Percentiles rank a stretch among this genome's conserved stretches.
These are phyloP conservation scores for Actinostola sp. DNA, from an alignment of 92 coral and sea anemone species.

Conservation along the genomic window DNA sequence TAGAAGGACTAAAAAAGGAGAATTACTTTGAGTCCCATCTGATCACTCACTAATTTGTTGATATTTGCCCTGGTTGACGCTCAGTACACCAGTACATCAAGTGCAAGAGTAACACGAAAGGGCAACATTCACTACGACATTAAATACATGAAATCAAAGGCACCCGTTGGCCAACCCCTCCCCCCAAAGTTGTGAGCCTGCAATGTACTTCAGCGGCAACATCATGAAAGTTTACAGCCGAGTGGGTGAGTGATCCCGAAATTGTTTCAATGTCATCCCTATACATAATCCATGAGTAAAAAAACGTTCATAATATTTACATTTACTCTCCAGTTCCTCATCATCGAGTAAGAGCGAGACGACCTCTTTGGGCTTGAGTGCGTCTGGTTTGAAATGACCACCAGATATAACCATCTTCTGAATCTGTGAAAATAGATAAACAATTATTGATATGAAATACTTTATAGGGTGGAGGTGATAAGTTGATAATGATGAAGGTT, in stretches of 20 bases:
- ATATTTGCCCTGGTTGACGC: slow-evolving; percentile 52
- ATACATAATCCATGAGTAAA: no score
- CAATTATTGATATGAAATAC: neutral
- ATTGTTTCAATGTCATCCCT: no score
- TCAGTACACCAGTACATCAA: slow-evolving; percentile 42
- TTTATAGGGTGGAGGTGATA: neutral
- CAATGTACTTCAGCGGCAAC: no score
- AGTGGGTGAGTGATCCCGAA: no score
- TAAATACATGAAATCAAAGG: no score
- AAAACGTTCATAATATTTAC: slow-evolving; percentile 38
- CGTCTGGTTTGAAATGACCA: slow-evolving; percentile 98
- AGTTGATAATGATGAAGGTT: no score
- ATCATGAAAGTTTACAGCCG: no score
- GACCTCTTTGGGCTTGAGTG: slow-evolving; percentile 97
- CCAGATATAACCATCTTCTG: slow-evolving; percentile 99
- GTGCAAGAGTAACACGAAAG: slow-evolving; percentile 55
- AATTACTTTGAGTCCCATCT: neutral
- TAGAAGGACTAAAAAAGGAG: slow-evolving; percentile 60
- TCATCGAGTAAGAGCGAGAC: slow-evolving; percentile 94
- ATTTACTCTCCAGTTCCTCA: slow-evolving; percentile 95
- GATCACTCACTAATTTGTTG: slow-evolving; percentile 16
- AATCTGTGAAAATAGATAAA: slow-evolving; percentile 62
- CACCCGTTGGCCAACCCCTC: no score
- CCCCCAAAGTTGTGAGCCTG: no score
- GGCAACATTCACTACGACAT: neutral